Evolutionary conservation across 2,888 invertebrate genomes (phyloP).

Genomic region (Zeuzera pyrina): DNA sequence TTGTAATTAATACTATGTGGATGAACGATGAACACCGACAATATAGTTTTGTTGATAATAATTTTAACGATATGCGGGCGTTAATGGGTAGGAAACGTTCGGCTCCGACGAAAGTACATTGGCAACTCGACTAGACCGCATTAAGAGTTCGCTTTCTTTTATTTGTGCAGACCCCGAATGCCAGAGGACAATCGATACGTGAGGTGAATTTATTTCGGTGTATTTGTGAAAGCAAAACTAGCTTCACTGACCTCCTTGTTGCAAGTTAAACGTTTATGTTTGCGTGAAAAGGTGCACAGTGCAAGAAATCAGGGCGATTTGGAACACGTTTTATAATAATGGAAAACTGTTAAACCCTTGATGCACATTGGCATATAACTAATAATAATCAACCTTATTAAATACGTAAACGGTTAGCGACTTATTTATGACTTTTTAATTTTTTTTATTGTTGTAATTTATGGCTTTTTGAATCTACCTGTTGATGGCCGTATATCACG

Average conservation of each 20-base stretch:
- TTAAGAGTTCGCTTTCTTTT: conserved; percentile 69
- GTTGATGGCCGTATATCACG: too few relatives aligned
- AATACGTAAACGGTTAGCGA: too few relatives aligned
- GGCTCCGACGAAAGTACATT: conserved; percentile 44
- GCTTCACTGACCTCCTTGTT: conserved; percentile 65
- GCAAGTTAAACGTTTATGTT: conserved; percentile 51
- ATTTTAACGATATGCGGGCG: background rate
- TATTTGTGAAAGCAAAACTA: conserved; percentile 70
- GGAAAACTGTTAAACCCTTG: conserved; percentile 27
- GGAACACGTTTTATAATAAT: conserved; percentile 48
- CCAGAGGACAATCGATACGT: conserved; percentile 71
- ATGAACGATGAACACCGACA: too few relatives aligned
- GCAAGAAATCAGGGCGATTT: conserved; percentile 60
- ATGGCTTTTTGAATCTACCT: too few relatives aligned
- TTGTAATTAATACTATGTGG: too few relatives aligned
- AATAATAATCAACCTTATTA: too few relatives aligned
- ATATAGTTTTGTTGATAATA: too few relatives aligned
- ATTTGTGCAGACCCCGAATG: conserved; percentile 59
- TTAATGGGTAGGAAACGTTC: background rate
- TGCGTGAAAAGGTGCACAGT: conserved; percentile 57
- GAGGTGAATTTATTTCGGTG: conserved; percentile 72
- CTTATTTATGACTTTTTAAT: too few relatives aligned
- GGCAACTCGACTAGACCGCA: conserved; percentile 31
- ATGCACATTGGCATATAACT: background rate
- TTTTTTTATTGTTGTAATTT: too few relatives aligned